Conservation (phyloP, 2,797 vertebrate genomes). For the Sphenopsis melanotis region DNA sequence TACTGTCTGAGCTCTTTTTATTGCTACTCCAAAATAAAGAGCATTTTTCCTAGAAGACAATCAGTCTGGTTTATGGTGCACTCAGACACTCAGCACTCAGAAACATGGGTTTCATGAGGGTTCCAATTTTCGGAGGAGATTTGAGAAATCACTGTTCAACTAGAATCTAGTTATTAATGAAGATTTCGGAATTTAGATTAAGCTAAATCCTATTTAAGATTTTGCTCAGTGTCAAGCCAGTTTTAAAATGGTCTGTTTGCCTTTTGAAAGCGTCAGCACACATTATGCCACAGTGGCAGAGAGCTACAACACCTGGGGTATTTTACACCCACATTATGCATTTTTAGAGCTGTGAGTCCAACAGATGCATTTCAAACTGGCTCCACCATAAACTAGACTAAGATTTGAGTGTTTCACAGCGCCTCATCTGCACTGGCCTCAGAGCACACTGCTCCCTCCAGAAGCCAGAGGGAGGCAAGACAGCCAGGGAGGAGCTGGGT, state of each 20-base stretch:
- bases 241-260: constrained; percentile 49
- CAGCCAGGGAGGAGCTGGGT: background rate
- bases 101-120: background rate
- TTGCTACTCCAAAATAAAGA: constrained; percentile 79
- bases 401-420: background rate
- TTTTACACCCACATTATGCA: rapidly evolving
- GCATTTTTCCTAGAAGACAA: constrained; percentile 82
- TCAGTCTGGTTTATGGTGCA: constrained; percentile 70
- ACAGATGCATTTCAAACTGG: constrained; percentile 56
- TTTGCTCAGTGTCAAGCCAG: constrained; percentile 11
- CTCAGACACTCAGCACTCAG: no score
- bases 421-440: background rate
- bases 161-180: constrained; percentile 17
- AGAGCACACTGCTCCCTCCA: constrained; percentile 18
- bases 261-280: background rate
- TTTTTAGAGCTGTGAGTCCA: background rate
- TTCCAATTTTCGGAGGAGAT: background rate
- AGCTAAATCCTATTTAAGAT: background rate
- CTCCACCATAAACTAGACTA: background rate
- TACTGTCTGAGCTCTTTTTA: constrained; percentile 74
- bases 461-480: background rate
- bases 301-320: rapidly evolving
- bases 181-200: background rate
- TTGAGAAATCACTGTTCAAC: constrained; percentile 4
- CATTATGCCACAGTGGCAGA: background rate